Conservation (phyloP, 2,888 invertebrate genomes). For the Tiphia femorata region DNA sequence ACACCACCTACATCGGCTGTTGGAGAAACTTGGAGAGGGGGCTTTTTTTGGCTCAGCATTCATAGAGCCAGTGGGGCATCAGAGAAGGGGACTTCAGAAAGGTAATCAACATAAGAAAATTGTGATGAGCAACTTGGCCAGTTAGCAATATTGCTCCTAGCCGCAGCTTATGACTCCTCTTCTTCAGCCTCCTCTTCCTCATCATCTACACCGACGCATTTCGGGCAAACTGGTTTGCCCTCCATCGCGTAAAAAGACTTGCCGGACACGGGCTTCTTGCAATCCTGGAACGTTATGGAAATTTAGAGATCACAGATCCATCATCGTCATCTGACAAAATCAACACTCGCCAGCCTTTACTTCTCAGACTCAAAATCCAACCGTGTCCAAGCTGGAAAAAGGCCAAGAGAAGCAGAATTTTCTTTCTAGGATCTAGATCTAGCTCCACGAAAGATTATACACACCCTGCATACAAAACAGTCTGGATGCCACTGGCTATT, state of each 20-base stretch:
- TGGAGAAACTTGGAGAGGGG: slow-evolving; percentile 3
- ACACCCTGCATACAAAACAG: slow-evolving; percentile 98
- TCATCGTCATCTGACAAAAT: neutral
- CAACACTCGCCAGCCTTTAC: too few relatives aligned
- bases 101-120: slow-evolving; percentile 35
- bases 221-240: slow-evolving; percentile 95
- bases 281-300: slow-evolving; percentile 78
- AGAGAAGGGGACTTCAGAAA: slow-evolving; percentile 16
- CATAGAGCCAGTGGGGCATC: slow-evolving; percentile 53
- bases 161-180: slow-evolving; percentile 54
- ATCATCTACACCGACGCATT: slow-evolving; percentile 92
- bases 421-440: neutral
- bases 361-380: neutral
- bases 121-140: slow-evolving; percentile 8
- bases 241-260: slow-evolving; percentile 98
- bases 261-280: slow-evolving; percentile 91
- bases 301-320: slow-evolving; percentile 16
- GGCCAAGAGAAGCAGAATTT: neutral
- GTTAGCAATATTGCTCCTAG: slow-evolving; percentile 3
- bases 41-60: slow-evolving; percentile 47
- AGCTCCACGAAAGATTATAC: slow-evolving; percentile 8
- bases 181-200: slow-evolving; percentile 75
- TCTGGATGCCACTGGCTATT: slow-evolving; percentile 99
- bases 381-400: neutral
- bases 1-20: slow-evolving; percentile 28